Evolutionary conservation across 1,140 invertebrate species (phyloP).

Genomic region (Anastrepha ludens): DNA sequence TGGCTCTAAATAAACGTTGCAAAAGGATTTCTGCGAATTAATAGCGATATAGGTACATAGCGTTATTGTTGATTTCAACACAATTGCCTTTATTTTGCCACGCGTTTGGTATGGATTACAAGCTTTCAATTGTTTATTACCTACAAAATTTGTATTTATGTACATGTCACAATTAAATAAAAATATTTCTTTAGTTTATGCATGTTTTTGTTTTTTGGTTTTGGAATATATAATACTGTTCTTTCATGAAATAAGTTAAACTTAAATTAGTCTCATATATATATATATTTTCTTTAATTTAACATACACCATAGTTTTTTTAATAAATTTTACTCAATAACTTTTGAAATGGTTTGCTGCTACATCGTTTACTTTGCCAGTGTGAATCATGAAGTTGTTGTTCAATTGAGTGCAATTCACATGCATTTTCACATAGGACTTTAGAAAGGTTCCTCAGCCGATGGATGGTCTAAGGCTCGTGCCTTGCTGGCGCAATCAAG

Average conservation of each 20-base stretch:
- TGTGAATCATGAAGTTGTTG: neutral
- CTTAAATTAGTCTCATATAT: neutral
- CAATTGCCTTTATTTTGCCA: conserved; percentile 23
- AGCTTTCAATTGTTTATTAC: conserved; percentile 2
- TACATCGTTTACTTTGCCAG: neutral
- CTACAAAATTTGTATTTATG: neutral
- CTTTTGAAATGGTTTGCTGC: neutral
- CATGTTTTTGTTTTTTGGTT: too few relatives aligned
- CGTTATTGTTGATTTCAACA: conserved; percentile 20
- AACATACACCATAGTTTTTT: too few relatives aligned
- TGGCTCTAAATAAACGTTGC: neutral
- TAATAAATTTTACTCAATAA: too few relatives aligned
- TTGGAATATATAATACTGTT: too few relatives aligned
- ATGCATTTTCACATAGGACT: neutral
- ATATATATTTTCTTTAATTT: too few relatives aligned
- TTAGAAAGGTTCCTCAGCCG: conserved; percentile 57
- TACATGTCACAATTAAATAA: neutral
- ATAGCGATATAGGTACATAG: too few relatives aligned
- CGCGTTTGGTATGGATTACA: neutral
- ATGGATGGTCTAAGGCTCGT: conserved; percentile 37
- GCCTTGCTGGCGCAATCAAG: neutral
- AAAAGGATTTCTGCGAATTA: neutral
- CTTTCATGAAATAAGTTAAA: neutral
- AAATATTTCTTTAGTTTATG: too few relatives aligned
- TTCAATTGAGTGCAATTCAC: neutral